Conservation (phyloP, 2,113 vertebrate genomes). For the Salvelinus namaycush region DNA sequence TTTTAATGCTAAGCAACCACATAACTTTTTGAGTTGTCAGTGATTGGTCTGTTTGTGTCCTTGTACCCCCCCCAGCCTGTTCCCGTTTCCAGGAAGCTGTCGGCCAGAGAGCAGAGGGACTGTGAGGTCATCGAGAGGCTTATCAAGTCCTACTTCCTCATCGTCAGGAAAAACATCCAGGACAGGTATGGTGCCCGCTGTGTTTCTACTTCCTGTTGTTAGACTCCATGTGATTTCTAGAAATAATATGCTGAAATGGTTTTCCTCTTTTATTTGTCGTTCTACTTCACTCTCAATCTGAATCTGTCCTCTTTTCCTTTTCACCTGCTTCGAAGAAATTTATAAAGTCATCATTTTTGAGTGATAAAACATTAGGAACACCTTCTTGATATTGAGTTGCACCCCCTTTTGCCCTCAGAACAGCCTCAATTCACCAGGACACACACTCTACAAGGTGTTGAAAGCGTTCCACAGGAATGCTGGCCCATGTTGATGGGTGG, state of each 20-base stretch:
- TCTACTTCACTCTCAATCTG: no score
- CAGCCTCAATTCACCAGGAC: rapidly evolving
- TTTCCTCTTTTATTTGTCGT: no score
- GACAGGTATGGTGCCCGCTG: slow-evolving; percentile 81
- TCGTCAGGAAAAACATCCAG: slow-evolving; percentile 98
- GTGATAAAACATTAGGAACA: no score
- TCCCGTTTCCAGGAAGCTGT: slow-evolving; percentile 93
- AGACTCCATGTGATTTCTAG: neutral
- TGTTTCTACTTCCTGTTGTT: neutral
- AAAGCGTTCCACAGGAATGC: no score
- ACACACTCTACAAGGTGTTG: no score
- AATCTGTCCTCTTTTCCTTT: no score
- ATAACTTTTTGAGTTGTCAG: neutral
- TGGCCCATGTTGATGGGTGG: no score
- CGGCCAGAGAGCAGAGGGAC: slow-evolving; percentile 93
- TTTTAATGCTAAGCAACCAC: neutral
- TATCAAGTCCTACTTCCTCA: slow-evolving; percentile 98
- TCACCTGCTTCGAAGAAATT: no score
- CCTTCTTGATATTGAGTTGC: no score
- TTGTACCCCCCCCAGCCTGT: slow-evolving; percentile 81
- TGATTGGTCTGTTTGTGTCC: slow-evolving; percentile 5
- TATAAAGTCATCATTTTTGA: neutral
- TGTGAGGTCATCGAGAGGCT: slow-evolving; percentile 98
- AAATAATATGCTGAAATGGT: neutral
- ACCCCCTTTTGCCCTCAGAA: no score